Conservation (phyloP, 2,888 invertebrate genomes). For the Liposcelis brunnea region DNA sequence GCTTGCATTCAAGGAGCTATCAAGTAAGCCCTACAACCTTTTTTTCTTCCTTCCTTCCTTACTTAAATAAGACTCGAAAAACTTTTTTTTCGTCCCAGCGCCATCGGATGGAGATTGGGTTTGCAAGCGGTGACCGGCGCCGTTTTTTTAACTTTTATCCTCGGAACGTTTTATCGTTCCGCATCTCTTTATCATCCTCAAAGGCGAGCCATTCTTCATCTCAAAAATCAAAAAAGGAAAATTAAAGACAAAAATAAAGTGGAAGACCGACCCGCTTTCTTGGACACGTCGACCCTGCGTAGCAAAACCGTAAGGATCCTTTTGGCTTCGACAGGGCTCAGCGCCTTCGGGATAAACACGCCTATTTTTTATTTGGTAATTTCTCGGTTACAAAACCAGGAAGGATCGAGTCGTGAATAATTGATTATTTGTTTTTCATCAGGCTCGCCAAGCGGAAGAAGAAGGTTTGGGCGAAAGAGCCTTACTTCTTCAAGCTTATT, state of each 20-base stretch:
- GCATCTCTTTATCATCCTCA: slow-evolving; percentile 80
- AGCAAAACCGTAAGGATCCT: slow-evolving; percentile 73
- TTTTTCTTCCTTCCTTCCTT: neutral
- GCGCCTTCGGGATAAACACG: slow-evolving; percentile 68
- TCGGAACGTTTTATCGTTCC: slow-evolving; percentile 75
- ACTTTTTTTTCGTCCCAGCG: slow-evolving; percentile 14
- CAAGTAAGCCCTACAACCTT: slow-evolving; percentile 33
- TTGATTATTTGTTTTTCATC: slow-evolving; percentile 11
- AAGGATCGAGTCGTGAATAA: neutral
- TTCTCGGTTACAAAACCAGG: slow-evolving; percentile 6
- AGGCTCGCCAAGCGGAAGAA: slow-evolving; percentile 59
- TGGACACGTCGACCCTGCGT: slow-evolving; percentile 68
- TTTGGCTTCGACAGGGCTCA: slow-evolving; percentile 59
- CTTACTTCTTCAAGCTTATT: slow-evolving; percentile 49
- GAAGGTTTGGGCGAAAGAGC: slow-evolving; percentile 50
- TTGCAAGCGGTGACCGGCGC: slow-evolving; percentile 70
- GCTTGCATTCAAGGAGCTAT: slow-evolving; percentile 61
- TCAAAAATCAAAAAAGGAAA: slow-evolving; percentile 74
- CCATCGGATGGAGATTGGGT: slow-evolving; percentile 50
- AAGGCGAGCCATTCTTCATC: slow-evolving; percentile 66
- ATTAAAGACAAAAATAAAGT: slow-evolving; percentile 50
- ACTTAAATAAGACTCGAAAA: neutral
- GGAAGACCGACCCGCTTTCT: slow-evolving; percentile 67
- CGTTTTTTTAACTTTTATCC: slow-evolving; percentile 63
- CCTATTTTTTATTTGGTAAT: slow-evolving; percentile 62